Conservation (phyloP, 2,888 invertebrate genomes). For the Stenichneumon culpator region DNA sequence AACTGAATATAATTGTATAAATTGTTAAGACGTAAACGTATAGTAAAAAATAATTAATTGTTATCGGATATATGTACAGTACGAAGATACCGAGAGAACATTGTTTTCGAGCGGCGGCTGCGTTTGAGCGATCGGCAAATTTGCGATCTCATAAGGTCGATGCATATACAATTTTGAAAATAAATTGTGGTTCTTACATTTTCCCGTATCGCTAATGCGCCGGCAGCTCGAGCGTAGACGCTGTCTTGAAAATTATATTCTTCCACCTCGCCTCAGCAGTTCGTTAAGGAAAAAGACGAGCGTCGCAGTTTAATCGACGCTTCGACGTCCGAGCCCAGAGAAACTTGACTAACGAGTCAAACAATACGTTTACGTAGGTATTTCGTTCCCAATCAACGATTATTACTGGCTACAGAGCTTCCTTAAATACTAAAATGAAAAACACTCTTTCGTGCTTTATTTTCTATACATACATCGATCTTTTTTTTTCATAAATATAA, state of each 20-base stretch:
- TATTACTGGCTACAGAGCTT: constrained; percentile 62
- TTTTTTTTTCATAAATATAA: constrained; percentile 74
- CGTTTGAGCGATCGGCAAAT: neutral
- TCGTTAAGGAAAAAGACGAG: constrained; percentile 28
- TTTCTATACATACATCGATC: constrained; percentile 71
- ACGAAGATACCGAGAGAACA: constrained; percentile 4
- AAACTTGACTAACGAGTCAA: constrained; percentile 58
- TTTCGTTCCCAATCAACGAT: constrained; percentile 61
- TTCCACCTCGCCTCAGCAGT: constrained; percentile 23
- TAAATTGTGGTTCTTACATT: neutral
- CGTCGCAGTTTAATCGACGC: constrained; percentile 27
- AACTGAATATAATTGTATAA: constrained; percentile 21
- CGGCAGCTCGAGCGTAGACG: neutral
- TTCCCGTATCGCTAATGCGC: neutral
- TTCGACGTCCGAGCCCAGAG: constrained; percentile 55
- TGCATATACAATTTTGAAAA: neutral
- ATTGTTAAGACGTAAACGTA: constrained; percentile 3
- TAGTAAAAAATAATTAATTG: constrained; percentile 26
- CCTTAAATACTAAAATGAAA: constrained; percentile 55
- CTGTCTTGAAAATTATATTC: neutral
- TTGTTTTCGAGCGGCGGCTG: neutral
- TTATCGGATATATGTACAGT: constrained; percentile 46
- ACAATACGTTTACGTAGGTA: constrained; percentile 55
- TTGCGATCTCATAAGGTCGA: neutral
- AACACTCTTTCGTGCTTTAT: constrained; percentile 18